A percentile compares a stretch with the other conserved stretches of the same genome.
Evolutionary conservation across 2,797 vertebrate genomes (phyloP).

Genomic region (Chaenodraco wilsoni): DNA sequence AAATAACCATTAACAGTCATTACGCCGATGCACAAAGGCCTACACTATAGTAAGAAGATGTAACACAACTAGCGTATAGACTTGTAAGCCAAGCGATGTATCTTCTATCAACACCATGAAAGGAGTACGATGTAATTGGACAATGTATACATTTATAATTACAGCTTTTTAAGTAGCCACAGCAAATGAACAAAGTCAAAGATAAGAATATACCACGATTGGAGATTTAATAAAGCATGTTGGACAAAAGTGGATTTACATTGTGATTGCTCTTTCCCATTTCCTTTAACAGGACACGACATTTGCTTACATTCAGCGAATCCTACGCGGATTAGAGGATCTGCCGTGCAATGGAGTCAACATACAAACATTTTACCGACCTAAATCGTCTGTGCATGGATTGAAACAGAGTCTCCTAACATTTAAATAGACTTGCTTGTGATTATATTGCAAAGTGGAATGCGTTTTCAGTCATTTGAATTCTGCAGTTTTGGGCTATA

Average conservation of each 20-base stretch:
- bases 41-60: conserved; percentile 25
- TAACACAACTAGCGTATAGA: conserved; percentile 27
- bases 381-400: conserved; percentile 51
- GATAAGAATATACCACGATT: conserved; percentile 7
- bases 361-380: conserved; percentile 37
- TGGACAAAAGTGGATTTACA: conserved; percentile 21
- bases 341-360: conserved; percentile 12
- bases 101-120: conserved; percentile 32
- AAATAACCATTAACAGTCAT: conserved; percentile 68
- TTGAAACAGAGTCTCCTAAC: conserved; percentile 51
- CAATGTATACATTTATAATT: conserved; percentile 28
- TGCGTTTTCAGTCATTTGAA: conserved; percentile 72
- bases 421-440: conserved; percentile 60
- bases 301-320: neutral
- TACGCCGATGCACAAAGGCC: conserved; percentile 54
- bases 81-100: conserved; percentile 12
- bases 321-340: conserved; percentile 9
- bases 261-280: neutral
- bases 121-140: conserved; percentile 8
- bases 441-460: conserved; percentile 67
- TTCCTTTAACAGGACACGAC: conserved; percentile 10
- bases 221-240: conserved; percentile 3
- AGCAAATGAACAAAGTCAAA: conserved; percentile 36
- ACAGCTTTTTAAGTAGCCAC: conserved; percentile 13
- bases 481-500: conserved; percentile 64